Evolutionary conservation across 2,113 vertebrate species (phyloP).

Genomic region (Pseudorectes ferrugineus): DNA sequence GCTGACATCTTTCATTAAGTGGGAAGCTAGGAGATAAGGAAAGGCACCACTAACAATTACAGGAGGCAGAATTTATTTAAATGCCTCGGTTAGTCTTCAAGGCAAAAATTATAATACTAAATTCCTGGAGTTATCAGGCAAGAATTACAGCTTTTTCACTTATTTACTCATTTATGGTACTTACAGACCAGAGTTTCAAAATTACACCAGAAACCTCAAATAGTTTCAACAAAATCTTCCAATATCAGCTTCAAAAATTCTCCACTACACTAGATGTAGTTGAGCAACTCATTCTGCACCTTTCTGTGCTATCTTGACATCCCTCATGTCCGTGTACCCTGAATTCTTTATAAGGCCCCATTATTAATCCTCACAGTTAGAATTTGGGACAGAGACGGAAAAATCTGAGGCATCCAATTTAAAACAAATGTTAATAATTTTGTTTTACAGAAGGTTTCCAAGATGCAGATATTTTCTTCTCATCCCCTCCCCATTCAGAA

Average conservation of each 20-base stretch:
- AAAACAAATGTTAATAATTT: background rate
- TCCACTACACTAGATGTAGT: background rate
- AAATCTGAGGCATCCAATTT: background rate
- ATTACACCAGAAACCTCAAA: background rate
- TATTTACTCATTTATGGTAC: background rate
- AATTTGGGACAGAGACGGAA: background rate
- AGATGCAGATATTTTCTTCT: background rate
- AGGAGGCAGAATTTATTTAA: background rate
- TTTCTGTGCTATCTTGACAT: background rate
- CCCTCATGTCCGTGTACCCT: rapidly evolving
- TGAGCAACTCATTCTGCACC: background rate
- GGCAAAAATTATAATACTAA: background rate
- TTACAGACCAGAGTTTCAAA: background rate
- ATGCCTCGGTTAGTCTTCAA: background rate
- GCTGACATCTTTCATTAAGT: slow-evolving; percentile 52
- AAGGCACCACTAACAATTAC: background rate
- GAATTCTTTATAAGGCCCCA: background rate
- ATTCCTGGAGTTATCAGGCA: background rate
- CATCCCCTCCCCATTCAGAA: background rate
- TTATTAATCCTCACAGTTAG: background rate
- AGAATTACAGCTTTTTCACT: background rate
- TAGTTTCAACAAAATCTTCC: background rate
- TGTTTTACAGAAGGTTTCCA: background rate
- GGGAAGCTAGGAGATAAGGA: slow-evolving; percentile 31
- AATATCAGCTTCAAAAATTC: background rate